These are phyloP conservation scores for Ageneiosus marmoratus DNA, from an alignment of 2,113 vertebrate species.

Conservation along the genomic window DNA sequence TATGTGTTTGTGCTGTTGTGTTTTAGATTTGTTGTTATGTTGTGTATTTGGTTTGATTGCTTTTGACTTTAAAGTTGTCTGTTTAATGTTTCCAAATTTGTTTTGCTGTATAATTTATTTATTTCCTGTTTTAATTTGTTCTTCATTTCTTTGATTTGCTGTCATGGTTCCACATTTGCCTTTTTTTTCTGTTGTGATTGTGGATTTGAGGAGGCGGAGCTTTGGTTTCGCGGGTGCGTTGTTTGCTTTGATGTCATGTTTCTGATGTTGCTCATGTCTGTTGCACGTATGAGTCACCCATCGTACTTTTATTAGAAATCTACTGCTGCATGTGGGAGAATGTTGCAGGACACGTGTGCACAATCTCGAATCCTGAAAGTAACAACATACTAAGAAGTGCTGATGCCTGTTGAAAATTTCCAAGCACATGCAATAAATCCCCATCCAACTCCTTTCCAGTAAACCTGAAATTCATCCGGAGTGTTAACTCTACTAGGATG, in stretches of 20 bases:
- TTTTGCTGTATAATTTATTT: neutral
- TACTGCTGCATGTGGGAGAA: neutral
- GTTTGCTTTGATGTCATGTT: neutral
- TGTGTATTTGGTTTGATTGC: neutral
- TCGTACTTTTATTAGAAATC: neutral
- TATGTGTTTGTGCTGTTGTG: neutral
- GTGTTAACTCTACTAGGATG: slow-evolving; percentile 64
- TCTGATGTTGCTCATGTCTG: neutral
- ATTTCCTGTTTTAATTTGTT: too few relatives aligned
- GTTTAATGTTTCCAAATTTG: accelerated
- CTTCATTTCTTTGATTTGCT: too few relatives aligned
- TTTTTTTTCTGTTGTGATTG: neutral
- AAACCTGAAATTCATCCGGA: slow-evolving; percentile 63
- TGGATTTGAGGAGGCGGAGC: too few relatives aligned
- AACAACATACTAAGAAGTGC: too few relatives aligned
- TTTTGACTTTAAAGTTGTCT: neutral
- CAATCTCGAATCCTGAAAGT: too few relatives aligned
- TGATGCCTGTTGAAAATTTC: too few relatives aligned
- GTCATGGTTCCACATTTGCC: too few relatives aligned
- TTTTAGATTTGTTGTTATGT: neutral
- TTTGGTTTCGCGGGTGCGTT: neutral
- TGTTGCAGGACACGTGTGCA: neutral
- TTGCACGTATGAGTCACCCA: neutral
- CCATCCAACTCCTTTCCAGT: neutral
- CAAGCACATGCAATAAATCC: too few relatives aligned